Percentiles rank a stretch among this genome's conserved stretches.
phyloP scores from a whole-genome alignment of 2,113 vertebrate species.

The Rhinogobius similis region DNA sequence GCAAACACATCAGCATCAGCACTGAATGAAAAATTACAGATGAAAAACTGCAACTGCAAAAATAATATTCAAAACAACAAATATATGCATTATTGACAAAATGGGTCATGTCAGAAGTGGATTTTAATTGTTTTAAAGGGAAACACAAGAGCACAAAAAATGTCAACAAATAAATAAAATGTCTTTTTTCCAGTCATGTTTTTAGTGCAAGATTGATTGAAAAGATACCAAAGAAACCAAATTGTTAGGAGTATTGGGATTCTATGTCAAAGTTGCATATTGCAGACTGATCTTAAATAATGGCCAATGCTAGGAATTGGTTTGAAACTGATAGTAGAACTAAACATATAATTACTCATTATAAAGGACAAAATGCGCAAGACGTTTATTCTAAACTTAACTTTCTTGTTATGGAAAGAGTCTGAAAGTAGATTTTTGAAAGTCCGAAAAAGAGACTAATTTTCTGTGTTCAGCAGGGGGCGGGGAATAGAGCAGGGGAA shows the following conservation, averaged over 20 bases:
- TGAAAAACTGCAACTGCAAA: too few species aligned
- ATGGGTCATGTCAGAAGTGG: too few species aligned
- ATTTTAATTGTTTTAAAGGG: too few species aligned
- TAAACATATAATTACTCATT: background rate
- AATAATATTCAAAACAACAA: background rate
- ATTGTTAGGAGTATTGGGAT: too few species aligned
- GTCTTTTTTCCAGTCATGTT: background rate
- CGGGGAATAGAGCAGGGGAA: conserved; percentile 53
- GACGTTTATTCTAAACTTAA: background rate
- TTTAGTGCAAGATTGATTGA: too few species aligned
- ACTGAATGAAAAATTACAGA: conserved; percentile 16
- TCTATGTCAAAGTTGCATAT: too few species aligned
- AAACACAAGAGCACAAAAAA: background rate
- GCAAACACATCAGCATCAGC: conserved; percentile 30
- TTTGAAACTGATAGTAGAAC: background rate
- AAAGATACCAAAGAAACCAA: too few species aligned
- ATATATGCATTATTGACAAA: too few species aligned
- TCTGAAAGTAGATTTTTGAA: conserved; percentile 63
- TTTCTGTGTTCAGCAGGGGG: conserved; percentile 45
- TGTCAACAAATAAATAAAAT: background rate
- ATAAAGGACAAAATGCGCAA: background rate
- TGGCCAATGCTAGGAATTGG: background rate
- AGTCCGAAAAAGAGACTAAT: conserved; percentile 61
- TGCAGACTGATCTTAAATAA: too few species aligned
- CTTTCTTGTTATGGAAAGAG: background rate